Base-by-base conservation (phyloP, 2,797 vertebrate species). In the Pangasius larnaudii region DNA sequence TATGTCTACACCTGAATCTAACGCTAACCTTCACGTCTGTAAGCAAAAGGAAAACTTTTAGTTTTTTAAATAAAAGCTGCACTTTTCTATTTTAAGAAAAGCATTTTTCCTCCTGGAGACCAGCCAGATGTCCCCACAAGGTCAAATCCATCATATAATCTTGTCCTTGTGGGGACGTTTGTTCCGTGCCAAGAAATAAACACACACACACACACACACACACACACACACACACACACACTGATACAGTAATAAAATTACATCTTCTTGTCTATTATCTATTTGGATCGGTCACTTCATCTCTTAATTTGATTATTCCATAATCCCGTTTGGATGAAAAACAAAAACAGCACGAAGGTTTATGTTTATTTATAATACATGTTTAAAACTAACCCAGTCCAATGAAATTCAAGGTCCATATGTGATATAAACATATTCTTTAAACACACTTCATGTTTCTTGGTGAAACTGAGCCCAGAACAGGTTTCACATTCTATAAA, bases 191-290 rank as follows among this genome's bases (percentile, higher is more conserved):
- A 1, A 72, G 8, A n/a, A 30, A n/a, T n/a, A 67, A 67, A 74
- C 39, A 74, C 30, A 69, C 65, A 69, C 65, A 67, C 46, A 77
- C 74, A 77, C 74, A 51, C 65, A 69, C 65, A 67, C 46, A 77
- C 74, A 77, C 74, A 51, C 75, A 79, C 39, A 67, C 65, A 69
- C 65, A 67, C 46, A 77, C 74, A 77, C 74, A 51, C 75, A 79
- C 39, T 42, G 5, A 42, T 42, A 42, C 39, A 42, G 39, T 42
- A 42, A 42, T 42, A 42, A 42, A 5, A 42, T 42, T 42, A 42
- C 39, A 6, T 53, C 18, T 71, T 16, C 16, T 69, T 33, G 2
- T 69, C 14, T 36, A 36, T 33, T 36, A 22, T 71, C 33, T 19
- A 42, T 39, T 19, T 19, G 69, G 69, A 71, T 71, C 8, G 8